A percentile compares a stretch with the other conserved stretches of the same genome.
Evolutionary conservation across 2,113 vertebrate species (phyloP).

Genomic region (Brevimyrus niger): DNA sequence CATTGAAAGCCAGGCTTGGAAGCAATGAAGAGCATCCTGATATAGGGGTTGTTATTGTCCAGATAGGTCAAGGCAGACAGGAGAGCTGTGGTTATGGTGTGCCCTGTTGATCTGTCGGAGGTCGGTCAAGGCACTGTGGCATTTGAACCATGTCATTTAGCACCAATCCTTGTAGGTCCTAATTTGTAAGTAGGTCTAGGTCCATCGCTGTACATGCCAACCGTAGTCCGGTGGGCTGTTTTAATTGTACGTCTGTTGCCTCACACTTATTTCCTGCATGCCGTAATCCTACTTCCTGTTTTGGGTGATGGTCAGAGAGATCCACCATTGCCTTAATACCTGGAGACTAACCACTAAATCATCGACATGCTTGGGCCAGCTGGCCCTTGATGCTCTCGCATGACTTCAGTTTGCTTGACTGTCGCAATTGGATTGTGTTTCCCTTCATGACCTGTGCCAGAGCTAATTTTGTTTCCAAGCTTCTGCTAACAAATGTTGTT

Average conservation of each 20-base stretch:
- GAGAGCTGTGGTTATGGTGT: not conserved
- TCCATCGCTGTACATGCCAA: not conserved
- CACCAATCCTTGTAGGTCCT: not conserved
- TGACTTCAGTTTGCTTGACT: not conserved
- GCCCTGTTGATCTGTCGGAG: not conserved
- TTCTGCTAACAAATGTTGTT: not conserved
- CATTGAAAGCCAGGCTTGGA: not conserved
- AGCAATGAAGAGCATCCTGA: not conserved
- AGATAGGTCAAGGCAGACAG: not conserved
- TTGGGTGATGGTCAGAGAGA: not conserved
- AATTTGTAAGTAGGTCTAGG: not conserved
- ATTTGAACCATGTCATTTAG: not conserved
- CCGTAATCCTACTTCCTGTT: not conserved
- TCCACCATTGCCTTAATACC: not conserved
- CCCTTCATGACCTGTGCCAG: not conserved
- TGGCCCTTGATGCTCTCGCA: not conserved
- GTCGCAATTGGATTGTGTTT: not conserved
- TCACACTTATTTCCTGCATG: not conserved
- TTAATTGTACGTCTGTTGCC: not conserved
- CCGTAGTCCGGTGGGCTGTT: not conserved
- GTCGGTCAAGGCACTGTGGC: not conserved
- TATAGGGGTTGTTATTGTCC: not conserved
- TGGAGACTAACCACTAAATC: not conserved
- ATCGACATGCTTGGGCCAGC: not conserved
- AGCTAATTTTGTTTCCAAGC: not conserved